These are phyloP conservation scores for Teleogryllus oceanicus DNA, from an alignment of 2,888 invertebrate genomes.

Conservation along the genomic window DNA sequence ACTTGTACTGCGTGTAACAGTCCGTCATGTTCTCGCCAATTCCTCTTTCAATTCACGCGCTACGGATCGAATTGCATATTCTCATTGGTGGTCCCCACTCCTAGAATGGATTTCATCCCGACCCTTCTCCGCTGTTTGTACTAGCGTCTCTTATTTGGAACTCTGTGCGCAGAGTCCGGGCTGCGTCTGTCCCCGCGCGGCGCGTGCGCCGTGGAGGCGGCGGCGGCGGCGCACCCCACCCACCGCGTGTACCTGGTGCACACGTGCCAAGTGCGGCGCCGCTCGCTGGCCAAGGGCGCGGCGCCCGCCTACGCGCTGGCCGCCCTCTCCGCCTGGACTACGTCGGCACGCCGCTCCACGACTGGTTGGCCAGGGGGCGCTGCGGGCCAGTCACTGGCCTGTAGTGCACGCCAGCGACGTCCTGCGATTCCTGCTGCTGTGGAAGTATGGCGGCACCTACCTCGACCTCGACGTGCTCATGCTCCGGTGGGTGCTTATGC, in stretches of 20 bases:
- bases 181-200: neutral
- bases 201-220: neutral
- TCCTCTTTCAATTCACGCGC: too few species aligned
- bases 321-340: neutral
- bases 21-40: too few species aligned
- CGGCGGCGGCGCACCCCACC: neutral
- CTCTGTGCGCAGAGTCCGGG: neutral
- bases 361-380: constrained; percentile 51
- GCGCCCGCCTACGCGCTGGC: neutral
- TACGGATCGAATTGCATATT: too few species aligned
- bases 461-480: constrained; percentile 72
- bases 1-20: too few species aligned
- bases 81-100: too few species aligned
- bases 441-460: constrained; percentile 74
- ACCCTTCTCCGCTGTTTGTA: too few species aligned
- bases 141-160: too few species aligned
- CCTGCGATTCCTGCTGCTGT: constrained; percentile 63
- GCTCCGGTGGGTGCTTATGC: constrained; percentile 45
- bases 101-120: too few species aligned
- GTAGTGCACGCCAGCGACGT: constrained; percentile 62
- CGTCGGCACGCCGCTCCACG: constrained; percentile 55
- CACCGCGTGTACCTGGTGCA: neutral
- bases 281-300: neutral
- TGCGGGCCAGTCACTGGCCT: constrained; percentile 55
- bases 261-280: neutral